A percentile compares a stretch with the other conserved stretches of the same genome.
Evolutionary conservation across 2,113 vertebrate species (phyloP).

Genomic region (Mus musculus): GRCm39 chr12:42684001-42684500

Average conservation of each 20-base stretch:
- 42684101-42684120: slow-evolving; percentile 44
- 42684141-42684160: background rate
- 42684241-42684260: slow-evolving; percentile 64
- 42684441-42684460: background rate
- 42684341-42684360: slow-evolving; percentile 68
- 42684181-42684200: slow-evolving; percentile 63
- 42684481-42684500: background rate
- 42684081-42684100: slow-evolving; percentile 39
- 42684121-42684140: slow-evolving; percentile 60
- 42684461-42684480: background rate
- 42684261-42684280: slow-evolving; percentile 71
- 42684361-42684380: slow-evolving; percentile 52
- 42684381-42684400: slow-evolving; percentile 55
- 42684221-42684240: slow-evolving; percentile 70
- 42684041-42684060: slow-evolving; percentile 68
- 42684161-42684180: slow-evolving; percentile 68
- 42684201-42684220: slow-evolving; percentile 57
- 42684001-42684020: slow-evolving; percentile 19
- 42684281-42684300: slow-evolving; percentile 58
- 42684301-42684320: slow-evolving; percentile 71
- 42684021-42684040: slow-evolving; percentile 61
- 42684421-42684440: background rate
- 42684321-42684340: slow-evolving; percentile 71
- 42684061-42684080: slow-evolving; percentile 47
- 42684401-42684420: background rate